Evolutionary conservation across 2,797 vertebrate genomes (phyloP), one percentile per base, ranked within the genome.

Genomic region (Enteromius afrohamiltoni): DNA sequence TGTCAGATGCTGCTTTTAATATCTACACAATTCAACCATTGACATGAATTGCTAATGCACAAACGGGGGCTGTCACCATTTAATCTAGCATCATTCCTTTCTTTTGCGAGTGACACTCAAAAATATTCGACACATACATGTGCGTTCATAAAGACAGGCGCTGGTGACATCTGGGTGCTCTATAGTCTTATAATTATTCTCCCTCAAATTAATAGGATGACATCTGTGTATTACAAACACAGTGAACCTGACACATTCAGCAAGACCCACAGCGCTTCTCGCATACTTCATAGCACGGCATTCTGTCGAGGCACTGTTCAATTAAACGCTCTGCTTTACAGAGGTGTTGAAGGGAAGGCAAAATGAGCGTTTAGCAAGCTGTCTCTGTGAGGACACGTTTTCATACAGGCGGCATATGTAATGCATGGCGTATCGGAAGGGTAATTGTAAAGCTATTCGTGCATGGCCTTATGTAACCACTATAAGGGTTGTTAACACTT

Each of bases 31-130:
- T 93, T 92, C 90, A 86, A 84, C 85, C 87, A 87, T 86, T 34
- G 80, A 88, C 88, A 88, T 92, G 87, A 90, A 89, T 92, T 87
- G 86, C 90, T 92, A 93, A 94, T 94, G 89, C 86, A 71, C 89
- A 89, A 88, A 90, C 85, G 67, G 87, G 78, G 86, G 55, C 86
- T 90, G 90, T 91, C 89, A 88, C 49, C 85, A 78, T 89, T 87
- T 88, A 91, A 92, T 91, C 83, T 91, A 84, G 85, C 86, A 89
- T 89, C 86, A 89, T 89, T 87, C 88, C 88, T 77, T 69, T 76
- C 73, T 82, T 69, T 77, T 49, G 80, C 8, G 2, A 40, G 40
- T 88, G 85, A 73, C 86, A 88, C 40, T 40, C 45, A 78, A 71
- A 87, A 45, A 51, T 83, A 87, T 87, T 85, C 51, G 45, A 82